These are phyloP conservation scores for Cataglyphis altisquamis DNA, from an alignment of 2,888 invertebrate genomes.

Conservation along the genomic window DNA sequence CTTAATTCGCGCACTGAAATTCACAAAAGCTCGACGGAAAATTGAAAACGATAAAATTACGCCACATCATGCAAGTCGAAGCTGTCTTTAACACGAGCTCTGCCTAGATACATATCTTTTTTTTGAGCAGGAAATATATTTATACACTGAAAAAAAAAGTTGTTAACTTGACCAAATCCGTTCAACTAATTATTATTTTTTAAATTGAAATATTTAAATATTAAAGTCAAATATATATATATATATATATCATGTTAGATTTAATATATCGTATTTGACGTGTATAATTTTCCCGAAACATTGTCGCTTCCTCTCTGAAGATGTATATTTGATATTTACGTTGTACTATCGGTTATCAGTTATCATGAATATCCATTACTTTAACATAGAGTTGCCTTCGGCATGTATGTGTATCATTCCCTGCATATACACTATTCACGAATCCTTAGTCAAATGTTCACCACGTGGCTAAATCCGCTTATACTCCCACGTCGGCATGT, in stretches of 20 bases:
- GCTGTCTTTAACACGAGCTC: background rate
- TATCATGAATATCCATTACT: conserved; percentile 27
- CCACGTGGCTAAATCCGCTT: conserved; percentile 44
- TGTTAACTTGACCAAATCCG: no score
- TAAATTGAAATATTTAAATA: no score
- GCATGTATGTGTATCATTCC: background rate
- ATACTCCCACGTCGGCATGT: conserved; percentile 21
- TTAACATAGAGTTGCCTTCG: background rate
- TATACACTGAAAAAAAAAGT: no score
- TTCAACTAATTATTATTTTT: no score
- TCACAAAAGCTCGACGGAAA: conserved; percentile 28
- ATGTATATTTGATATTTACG: conserved; percentile 11
- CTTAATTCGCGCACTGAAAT: background rate
- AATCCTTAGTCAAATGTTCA: conserved; percentile 44
- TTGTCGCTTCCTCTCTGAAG: no score
- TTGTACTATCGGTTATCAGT: background rate
- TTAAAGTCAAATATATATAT: no score
- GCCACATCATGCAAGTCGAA: conserved; percentile 14
- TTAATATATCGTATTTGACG: no score
- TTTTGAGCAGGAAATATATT: background rate
- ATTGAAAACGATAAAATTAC: conserved; percentile 23
- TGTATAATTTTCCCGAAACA: background rate
- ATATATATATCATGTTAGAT: no score
- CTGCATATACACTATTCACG: conserved; percentile 36
- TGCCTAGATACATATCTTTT: background rate